Conservation (phyloP, 2,113 vertebrate species). For the Serinus canaria region DNA sequence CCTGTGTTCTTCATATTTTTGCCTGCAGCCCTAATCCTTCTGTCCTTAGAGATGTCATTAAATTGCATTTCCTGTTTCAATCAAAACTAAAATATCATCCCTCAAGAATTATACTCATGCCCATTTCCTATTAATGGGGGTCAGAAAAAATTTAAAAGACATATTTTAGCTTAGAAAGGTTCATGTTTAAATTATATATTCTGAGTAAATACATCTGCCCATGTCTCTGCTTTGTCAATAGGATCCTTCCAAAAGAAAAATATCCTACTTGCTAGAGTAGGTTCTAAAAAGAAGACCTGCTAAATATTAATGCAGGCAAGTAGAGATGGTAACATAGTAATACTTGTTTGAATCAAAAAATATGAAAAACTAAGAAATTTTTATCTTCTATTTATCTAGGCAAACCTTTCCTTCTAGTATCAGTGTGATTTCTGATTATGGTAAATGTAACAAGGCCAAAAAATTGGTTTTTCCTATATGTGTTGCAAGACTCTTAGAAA, state of each 20-base stretch:
- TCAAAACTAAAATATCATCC: conserved; percentile 17
- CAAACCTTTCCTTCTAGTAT: not conserved
- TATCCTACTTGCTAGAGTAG: not conserved
- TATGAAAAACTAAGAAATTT: not conserved
- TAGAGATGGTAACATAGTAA: not conserved
- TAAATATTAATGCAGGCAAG: not conserved
- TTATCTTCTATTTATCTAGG: not conserved
- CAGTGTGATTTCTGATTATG: not conserved
- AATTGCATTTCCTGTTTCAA: not conserved
- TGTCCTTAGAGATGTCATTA: not conserved
- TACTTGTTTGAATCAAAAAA: not conserved
- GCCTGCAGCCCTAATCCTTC: not conserved
- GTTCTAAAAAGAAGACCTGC: not conserved
- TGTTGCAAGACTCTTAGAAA: not conserved
- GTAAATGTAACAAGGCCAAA: not conserved
- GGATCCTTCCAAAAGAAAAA: not conserved
- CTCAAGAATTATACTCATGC: not conserved
- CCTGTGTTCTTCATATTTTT: not conserved
- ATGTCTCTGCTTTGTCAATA: not conserved
- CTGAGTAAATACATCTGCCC: not conserved
- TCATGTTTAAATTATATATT: not conserved
- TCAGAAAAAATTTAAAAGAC: not conserved
- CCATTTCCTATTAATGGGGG: not conserved
- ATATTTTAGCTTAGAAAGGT: not conserved
- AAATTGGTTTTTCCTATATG: not conserved